phyloP scores from a whole-genome alignment of 1,140 invertebrate genomes.

The Sesamia nonagrioides region DNA sequence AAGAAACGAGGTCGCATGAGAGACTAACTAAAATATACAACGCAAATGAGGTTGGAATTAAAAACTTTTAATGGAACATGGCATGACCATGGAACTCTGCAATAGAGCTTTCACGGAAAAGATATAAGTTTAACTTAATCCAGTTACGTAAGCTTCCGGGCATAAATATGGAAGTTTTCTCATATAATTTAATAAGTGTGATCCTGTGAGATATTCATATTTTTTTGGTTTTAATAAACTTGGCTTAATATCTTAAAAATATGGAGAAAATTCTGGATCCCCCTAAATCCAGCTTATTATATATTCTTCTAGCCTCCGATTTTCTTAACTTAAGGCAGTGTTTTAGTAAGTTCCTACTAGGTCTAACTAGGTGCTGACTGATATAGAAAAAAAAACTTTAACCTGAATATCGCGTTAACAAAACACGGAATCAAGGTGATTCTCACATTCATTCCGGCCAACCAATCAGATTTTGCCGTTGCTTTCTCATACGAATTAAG shows the following conservation, averaged over 20 bases:
- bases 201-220: not conserved
- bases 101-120: conserved; percentile 19
- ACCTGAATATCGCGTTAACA: too few species aligned
- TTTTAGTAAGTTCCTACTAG: too few species aligned
- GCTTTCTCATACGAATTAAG: too few species aligned
- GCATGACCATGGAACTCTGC: not conserved
- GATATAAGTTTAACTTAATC: conserved; percentile 7
- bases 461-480: too few species aligned
- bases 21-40: not conserved
- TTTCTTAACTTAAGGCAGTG: not conserved
- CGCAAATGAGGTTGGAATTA: not conserved
- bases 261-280: not conserved
- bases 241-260: not conserved
- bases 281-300: not conserved
- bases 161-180: conserved; percentile 5
- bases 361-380: too few species aligned
- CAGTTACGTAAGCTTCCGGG: not conserved
- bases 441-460: not conserved
- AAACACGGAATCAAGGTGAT: not conserved
- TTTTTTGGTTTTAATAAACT: not conserved
- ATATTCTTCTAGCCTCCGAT: not conserved
- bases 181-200: not conserved
- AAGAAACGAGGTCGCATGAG: not conserved
- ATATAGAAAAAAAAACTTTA: not conserved
- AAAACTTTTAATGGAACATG: conserved; percentile 24